A percentile compares a stretch with the other conserved stretches of the same genome.
Evolutionary conservation across 2,888 invertebrate genomes (phyloP).

Genomic region (Nasonovia ribisnigri): DNA sequence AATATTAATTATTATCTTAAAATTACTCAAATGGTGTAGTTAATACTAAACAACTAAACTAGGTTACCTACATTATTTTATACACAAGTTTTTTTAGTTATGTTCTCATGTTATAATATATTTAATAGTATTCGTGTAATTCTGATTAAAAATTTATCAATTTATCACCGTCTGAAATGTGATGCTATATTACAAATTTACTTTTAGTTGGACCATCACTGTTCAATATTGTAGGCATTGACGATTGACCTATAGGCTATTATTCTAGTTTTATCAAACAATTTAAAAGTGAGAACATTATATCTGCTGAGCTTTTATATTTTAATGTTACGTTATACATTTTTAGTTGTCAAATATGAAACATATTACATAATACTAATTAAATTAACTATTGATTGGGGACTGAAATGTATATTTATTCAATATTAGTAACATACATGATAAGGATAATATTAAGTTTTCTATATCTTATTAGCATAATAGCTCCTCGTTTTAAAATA

Average conservation of each 20-base stretch:
- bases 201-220: background rate
- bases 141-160: background rate
- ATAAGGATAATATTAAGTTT: background rate
- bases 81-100: background rate
- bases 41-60: background rate
- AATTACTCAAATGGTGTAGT: background rate
- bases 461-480: background rate
- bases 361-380: constrained; percentile 1
- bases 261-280: background rate
- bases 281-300: background rate
- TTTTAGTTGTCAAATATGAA: background rate
- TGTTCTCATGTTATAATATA: background rate
- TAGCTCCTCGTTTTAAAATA: background rate
- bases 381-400: background rate
- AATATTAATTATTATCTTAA: background rate
- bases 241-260: background rate
- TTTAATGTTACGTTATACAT: background rate
- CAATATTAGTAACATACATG: background rate
- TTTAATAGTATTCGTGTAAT: background rate
- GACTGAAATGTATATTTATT: background rate
- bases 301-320: background rate
- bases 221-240: background rate
- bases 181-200: background rate
- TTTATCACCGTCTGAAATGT: background rate
- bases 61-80: background rate